Conservation (phyloP, 1,140 invertebrate species). For the Odontomachus brunneus region DNA sequence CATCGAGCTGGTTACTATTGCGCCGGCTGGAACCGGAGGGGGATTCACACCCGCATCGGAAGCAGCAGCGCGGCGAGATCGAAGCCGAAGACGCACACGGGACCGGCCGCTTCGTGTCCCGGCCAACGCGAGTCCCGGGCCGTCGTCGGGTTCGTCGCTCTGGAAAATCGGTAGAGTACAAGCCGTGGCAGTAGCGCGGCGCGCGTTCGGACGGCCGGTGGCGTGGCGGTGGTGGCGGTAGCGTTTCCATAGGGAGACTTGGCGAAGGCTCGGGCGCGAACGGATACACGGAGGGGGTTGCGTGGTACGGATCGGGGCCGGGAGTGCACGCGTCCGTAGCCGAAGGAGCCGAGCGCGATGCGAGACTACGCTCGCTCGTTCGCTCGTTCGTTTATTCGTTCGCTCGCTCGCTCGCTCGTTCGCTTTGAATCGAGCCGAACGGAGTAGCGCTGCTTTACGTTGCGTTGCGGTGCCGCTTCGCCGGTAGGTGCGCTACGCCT, state of each 20-base stretch:
- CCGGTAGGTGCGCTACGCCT: slow-evolving; percentile 65
- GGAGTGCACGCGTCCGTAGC: slow-evolving; percentile 64
- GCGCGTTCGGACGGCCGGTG: neutral
- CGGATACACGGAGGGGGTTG: slow-evolving; percentile 69
- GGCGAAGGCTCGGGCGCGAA: slow-evolving; percentile 40
- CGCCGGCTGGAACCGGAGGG: too few relatives aligned
- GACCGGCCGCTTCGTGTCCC: too few relatives aligned
- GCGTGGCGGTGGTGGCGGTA: neutral
- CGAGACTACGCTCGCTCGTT: neutral
- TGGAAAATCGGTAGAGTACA: slow-evolving; percentile 59
- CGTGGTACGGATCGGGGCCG: slow-evolving; percentile 56
- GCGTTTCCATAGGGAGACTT: slow-evolving; percentile 62
- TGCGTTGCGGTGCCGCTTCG: slow-evolving; percentile 25
- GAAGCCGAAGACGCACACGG: neutral
- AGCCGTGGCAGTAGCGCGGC: slow-evolving; percentile 41
- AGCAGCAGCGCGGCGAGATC: slow-evolving; percentile 1
- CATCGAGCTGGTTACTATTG: neutral
- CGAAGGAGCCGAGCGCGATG: slow-evolving; percentile 53
- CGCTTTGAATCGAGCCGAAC: neutral
- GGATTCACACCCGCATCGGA: neutral
- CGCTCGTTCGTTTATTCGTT: slow-evolving; percentile 23
- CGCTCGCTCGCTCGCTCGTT: slow-evolving; percentile 5
- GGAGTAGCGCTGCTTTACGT: slow-evolving; percentile 2
- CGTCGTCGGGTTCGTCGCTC: slow-evolving; percentile 24
- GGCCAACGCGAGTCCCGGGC: slow-evolving; percentile 10